Conservation (phyloP, 2,797 vertebrate genomes). For the Hypotaenidia philippensis region DNA sequence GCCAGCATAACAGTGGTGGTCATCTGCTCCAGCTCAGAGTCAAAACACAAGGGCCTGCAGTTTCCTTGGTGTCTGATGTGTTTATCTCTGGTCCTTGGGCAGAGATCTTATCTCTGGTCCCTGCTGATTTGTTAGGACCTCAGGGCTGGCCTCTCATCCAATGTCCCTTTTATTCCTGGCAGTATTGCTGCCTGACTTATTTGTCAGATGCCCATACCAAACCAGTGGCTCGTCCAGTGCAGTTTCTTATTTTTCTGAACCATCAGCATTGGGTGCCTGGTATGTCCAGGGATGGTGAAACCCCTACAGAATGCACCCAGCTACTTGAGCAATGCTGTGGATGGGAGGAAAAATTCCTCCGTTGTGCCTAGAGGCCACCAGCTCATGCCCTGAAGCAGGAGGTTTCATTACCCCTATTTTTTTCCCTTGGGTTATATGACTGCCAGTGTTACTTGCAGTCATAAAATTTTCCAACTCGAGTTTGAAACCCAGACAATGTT, state of each 20-base stretch:
- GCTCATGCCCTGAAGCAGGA: constrained; percentile 34
- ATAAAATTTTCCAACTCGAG: constrained; percentile 35
- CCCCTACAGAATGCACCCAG: neutral
- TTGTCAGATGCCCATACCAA: neutral
- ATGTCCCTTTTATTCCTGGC: neutral
- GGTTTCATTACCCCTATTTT: constrained; percentile 1
- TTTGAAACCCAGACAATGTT: neutral
- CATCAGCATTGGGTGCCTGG: neutral
- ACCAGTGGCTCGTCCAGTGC: neutral
- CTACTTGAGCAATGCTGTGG: constrained; percentile 29
- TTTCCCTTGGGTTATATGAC: constrained; percentile 6
- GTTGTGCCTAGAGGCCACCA: constrained; percentile 4
- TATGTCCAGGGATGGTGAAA: constrained; percentile 19
- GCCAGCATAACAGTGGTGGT: neutral
- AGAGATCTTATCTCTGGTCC: neutral
- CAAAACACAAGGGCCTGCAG: neutral
- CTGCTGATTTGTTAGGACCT: neutral
- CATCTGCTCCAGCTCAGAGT: neutral
- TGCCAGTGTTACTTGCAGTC: constrained; percentile 30
- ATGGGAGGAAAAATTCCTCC: constrained; percentile 28
- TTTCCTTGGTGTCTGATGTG: neutral
- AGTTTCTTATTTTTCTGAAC: neutral
- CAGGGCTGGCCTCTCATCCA: neutral
- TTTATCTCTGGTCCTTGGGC: neutral
- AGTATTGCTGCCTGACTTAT: neutral